These are phyloP conservation scores for Ceratosolen fusciceps DNA, from an alignment of 1,140 invertebrate species.

Conservation along the genomic window DNA sequence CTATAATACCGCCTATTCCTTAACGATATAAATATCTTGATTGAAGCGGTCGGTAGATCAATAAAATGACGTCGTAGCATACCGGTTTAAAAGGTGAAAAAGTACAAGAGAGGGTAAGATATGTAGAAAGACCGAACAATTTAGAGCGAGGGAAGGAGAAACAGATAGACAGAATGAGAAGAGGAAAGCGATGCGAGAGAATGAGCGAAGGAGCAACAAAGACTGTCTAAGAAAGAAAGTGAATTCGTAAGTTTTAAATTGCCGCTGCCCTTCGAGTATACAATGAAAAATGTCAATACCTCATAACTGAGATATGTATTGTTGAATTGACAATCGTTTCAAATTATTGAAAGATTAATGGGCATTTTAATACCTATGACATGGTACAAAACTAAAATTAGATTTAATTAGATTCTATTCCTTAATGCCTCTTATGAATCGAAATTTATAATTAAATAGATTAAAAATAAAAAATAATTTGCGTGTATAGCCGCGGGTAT, in stretches of 20 bases:
- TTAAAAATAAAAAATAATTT: too few relatives aligned
- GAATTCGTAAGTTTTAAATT: constrained; percentile 39
- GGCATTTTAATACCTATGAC: not conserved
- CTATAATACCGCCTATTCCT: constrained; percentile 30
- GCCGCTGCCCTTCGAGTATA: not conserved
- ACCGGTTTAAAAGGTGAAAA: constrained; percentile 28
- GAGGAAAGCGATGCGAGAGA: not conserved
- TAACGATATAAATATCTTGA: constrained; percentile 38
- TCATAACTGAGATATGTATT: constrained; percentile 8
- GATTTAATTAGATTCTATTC: not conserved
- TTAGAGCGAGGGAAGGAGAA: not conserved
- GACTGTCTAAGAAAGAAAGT: not conserved
- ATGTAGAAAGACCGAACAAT: not conserved
- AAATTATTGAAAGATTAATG: constrained; percentile 36
- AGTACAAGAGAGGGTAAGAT: not conserved
- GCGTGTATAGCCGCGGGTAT: too few relatives aligned
- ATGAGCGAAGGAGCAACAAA: not conserved
- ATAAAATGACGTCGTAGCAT: constrained; percentile 29
- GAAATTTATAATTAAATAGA: too few relatives aligned
- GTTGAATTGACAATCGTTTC: constrained; percentile 22
- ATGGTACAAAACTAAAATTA: not conserved
- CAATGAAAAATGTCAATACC: constrained; percentile 38
- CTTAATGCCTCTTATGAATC: too few relatives aligned
- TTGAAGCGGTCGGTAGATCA: constrained; percentile 22
- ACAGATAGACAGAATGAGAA: not conserved